Percentiles rank a stretch among this genome's conserved stretches.
Conservation (phyloP, 2,113 vertebrate species). For the Ctenomys sociabilis region DNA sequence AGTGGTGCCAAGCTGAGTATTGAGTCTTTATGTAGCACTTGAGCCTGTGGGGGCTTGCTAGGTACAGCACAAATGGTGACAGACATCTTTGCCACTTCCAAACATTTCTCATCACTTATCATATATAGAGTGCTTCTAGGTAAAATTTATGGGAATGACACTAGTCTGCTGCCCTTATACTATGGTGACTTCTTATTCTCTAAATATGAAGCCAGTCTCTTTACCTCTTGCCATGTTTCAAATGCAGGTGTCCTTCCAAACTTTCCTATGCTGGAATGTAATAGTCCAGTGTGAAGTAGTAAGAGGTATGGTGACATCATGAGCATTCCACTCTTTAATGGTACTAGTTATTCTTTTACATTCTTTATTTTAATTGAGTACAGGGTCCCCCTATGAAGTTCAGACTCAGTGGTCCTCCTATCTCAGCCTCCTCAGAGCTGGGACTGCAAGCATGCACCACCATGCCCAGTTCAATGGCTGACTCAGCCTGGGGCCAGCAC, state of each 20-base stretch:
- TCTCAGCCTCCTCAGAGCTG: too few species aligned
- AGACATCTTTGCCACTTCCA: not conserved
- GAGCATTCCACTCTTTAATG: not conserved
- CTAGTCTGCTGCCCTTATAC: not conserved
- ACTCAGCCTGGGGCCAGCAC: too few species aligned
- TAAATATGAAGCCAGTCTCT: not conserved
- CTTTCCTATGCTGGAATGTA: not conserved
- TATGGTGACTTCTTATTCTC: not conserved
- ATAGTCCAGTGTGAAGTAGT: not conserved
- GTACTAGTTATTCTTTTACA: not conserved
- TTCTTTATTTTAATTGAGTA: too few species aligned
- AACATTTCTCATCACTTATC: not conserved
- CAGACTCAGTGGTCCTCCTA: too few species aligned
- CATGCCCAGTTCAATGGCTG: too few species aligned
- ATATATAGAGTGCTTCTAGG: not conserved
- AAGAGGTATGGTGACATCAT: not conserved
- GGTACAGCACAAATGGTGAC: not conserved
- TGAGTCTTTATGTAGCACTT: not conserved
- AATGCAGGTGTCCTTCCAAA: not conserved
- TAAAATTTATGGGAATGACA: not conserved
- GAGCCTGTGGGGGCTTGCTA: not conserved
- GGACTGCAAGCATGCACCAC: too few species aligned
- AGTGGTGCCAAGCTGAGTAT: not conserved
- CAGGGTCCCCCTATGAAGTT: too few species aligned
- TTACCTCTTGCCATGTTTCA: not conserved